Conservation (phyloP, 2,113 vertebrate species). For the Brienomyrus longianalis region DNA sequence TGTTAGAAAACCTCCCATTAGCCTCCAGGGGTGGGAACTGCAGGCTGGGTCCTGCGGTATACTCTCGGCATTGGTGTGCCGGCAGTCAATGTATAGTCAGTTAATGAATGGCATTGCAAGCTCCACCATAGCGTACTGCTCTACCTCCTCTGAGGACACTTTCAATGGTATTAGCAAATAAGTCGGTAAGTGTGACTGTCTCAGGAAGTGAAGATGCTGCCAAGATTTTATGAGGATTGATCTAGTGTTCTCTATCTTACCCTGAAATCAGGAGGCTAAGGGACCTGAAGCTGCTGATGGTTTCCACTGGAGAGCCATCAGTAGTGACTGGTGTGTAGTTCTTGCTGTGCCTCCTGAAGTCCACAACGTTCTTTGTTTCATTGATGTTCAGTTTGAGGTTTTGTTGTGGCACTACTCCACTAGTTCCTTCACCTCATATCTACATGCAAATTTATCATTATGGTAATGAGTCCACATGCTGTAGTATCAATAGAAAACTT, state of each 20-base stretch:
- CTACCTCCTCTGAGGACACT: neutral
- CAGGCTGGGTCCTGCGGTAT: too few relatives aligned
- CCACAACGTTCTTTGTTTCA: neutral
- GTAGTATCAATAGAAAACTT: neutral
- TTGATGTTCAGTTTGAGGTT: neutral
- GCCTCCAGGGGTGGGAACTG: too few relatives aligned
- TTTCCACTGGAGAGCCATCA: neutral
- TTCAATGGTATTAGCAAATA: neutral
- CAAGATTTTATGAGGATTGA: neutral
- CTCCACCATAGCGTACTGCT: neutral
- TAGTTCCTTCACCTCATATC: neutral
- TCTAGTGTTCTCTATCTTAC: neutral
- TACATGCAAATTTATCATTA: neutral
- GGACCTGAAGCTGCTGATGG: neutral
- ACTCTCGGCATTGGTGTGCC: neutral
- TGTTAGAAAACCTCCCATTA: too few relatives aligned
- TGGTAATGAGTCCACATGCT: neutral
- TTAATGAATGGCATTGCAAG: neutral
- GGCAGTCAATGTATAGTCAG: neutral
- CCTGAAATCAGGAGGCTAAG: neutral
- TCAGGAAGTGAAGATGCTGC: neutral
- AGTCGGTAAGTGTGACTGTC: neutral
- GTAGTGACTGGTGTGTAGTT: neutral
- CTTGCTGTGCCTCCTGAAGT: neutral
- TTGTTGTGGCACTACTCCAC: neutral